Base-by-base conservation (phyloP, 2,888 invertebrate genomes). In the Luperina testacea region DNA sequence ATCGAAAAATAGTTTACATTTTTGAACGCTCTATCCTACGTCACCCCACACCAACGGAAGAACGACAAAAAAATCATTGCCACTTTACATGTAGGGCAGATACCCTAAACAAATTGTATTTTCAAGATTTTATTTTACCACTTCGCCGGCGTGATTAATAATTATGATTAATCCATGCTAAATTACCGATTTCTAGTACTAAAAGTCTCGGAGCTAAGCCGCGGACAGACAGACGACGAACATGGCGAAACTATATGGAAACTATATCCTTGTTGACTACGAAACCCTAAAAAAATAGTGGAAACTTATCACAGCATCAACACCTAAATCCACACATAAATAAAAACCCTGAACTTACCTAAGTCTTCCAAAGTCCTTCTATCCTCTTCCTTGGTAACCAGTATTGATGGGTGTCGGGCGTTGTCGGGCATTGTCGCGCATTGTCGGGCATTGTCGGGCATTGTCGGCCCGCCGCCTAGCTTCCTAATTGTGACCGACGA, bases 401-500 rank as follows among this genome's bases (percentile, higher is more conserved):
- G 76, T 87, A 89, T 88, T 85, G 89, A 88, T 88, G 80, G 80
- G 61, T n/a, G 79, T 81, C 83, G 64, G 80, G 15, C 11, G 24
- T 32, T n/a, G 42, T 82, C 77, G 68, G 77, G 77, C 59, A 42
- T 42, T n/a, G 79, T 81, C 83, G 69, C 77, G 15, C 15, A 17
- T 20, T n/a, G 38, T 82, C 64, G 79, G 78, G 42, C 27, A 42
- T n/a, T n/a, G 67, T 67, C 77, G 69, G 77, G 77, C 51, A 42
- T 32, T 20, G 51, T 80, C 80, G 83, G 64, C 7, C 57, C 59
- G 15, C 51, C 59, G 15, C 24, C 70, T 9, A 89, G 82, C 80
- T 88, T 85, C 69, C 45, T 88, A 89, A 88, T 88, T 74, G 83
- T 78, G 89, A 85, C 80, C 75, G 89, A 89, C 86, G 80, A 69